Evolutionary conservation across 1,140 invertebrate species (phyloP), one percentile per base, ranked within the genome.

Genomic region (Lepidurus packardi): DNA sequence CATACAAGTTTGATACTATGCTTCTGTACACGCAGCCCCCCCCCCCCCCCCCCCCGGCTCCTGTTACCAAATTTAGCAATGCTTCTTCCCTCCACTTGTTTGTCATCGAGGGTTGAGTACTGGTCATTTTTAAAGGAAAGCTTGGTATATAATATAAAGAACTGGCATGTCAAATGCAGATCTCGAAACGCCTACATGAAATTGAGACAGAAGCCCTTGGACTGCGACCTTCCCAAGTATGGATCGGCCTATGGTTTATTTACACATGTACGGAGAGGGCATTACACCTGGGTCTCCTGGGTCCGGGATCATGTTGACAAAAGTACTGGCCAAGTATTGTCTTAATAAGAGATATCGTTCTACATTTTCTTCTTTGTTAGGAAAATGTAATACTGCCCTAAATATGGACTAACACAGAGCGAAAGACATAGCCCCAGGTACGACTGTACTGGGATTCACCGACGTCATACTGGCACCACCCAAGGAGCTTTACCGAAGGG

Each of bases 1-100:
- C 53, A 65, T 65, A 65, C 53, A 65, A 65, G 53, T 65, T 65
- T 65, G 53, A 65, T 65, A 65, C 53, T 65, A 65, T 65, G 34
- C 53, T 65, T n/a, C 53, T 65, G 53, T 65, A 65, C 53, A 65
- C 53, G 53, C 53, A 65, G 53, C 21, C 53, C 53, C 21, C 9
- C 21, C 21, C 53, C 53, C 21, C 53, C 53, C 21, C 9, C 21
- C 21, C 53, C 53, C 53, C n/a, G 34, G 34, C 34, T 34, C 34
- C 53, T 65, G 53, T 65, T 65, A 21, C 53, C 53, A 65, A 65
- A 65, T 65, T 65, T 65, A 65, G n/a, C 53, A 5, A 65, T 7
- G n/a, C 53, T 65, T 65, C 13, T 21, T 65, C 13, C 21, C 53
- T 7, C 53, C 53, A 21, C 53, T 65, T 65, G 53, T 16, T 65